phyloP scores from a whole-genome alignment of 2,113 vertebrate genomes.

The Engraulis encrasicolus region DNA sequence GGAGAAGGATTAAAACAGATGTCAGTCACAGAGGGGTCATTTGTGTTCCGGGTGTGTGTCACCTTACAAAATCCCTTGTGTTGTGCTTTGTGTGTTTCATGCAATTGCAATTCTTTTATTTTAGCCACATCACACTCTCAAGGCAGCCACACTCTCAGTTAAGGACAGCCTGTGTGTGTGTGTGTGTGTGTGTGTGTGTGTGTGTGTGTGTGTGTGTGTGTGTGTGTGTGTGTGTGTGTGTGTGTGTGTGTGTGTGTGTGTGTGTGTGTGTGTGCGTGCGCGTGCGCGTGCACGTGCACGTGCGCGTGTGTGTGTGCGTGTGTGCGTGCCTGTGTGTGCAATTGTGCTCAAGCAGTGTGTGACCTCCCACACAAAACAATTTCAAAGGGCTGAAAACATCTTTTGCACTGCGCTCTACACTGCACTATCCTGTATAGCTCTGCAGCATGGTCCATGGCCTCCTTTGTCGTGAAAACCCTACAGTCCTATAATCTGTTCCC shows the following conservation, averaged over 20 bases:
- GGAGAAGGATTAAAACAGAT: background rate
- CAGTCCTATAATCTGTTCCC: slow-evolving; percentile 13
- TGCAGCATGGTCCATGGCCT: slow-evolving; percentile 14
- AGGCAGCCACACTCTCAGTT: too few species aligned
- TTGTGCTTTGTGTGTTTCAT: background rate
- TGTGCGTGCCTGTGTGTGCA: too few species aligned
- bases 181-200: too few species aligned
- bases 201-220: background rate
- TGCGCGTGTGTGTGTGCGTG: too few species aligned
- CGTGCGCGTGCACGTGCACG: too few species aligned
- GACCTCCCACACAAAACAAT: background rate
- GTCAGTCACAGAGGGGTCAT: background rate
- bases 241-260: background rate
- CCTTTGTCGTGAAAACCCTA: slow-evolving; percentile 10
- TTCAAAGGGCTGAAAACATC: slow-evolving; percentile 12
- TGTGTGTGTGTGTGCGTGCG: background rate
- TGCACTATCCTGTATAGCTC: slow-evolving; percentile 11
- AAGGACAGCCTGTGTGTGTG: too few species aligned
- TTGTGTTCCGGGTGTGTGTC: background rate
- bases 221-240: background rate
- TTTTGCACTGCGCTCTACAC: slow-evolving; percentile 3
- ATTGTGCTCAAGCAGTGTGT: background rate
- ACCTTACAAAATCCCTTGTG: too few species aligned
- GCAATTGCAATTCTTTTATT: background rate
- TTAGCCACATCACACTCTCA: background rate